A percentile compares a stretch with the other conserved stretches of the same genome.
Evolutionary conservation across 2,888 invertebrate species (phyloP).

Genomic region (Hecatera dysodea): DNA sequence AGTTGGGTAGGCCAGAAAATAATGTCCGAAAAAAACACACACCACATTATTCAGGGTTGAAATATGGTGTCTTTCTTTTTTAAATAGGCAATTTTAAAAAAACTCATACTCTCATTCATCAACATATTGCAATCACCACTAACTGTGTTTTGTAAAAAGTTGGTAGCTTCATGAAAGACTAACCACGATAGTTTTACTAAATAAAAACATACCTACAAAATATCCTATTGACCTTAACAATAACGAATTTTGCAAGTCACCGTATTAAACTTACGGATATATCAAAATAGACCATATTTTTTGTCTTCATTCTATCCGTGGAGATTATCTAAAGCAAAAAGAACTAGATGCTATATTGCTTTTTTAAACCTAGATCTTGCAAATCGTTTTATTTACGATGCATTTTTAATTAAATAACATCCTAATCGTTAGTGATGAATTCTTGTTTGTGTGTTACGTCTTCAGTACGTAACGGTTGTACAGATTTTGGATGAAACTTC

Average conservation of each 20-base stretch:
- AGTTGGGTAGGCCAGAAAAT: too few relatives aligned
- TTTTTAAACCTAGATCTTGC: neutral
- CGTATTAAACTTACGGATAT: neutral
- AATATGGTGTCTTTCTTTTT: too few relatives aligned
- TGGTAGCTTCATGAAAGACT: neutral
- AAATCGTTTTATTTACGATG: neutral
- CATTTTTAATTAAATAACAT: neutral
- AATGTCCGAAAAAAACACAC: too few relatives aligned
- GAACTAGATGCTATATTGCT: neutral
- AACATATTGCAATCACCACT: too few relatives aligned
- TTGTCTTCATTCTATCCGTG: neutral
- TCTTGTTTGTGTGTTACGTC: too few relatives aligned
- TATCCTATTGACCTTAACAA: neutral
- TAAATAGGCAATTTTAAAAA: too few relatives aligned
- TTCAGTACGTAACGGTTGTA: too few relatives aligned
- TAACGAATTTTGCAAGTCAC: neutral
- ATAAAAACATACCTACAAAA: neutral
- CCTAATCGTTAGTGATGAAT: too few relatives aligned
- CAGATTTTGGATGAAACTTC: too few relatives aligned
- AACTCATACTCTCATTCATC: too few relatives aligned
- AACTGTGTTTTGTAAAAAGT: too few relatives aligned
- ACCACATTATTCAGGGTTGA: too few relatives aligned
- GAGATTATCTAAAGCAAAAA: neutral
- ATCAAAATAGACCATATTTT: neutral
- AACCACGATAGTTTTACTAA: neutral